Percentiles rank a stretch among this genome's conserved stretches.
Evolutionary conservation across 2,888 invertebrate species (phyloP).

Genomic region (Mechanitis mazaeus): DNA sequence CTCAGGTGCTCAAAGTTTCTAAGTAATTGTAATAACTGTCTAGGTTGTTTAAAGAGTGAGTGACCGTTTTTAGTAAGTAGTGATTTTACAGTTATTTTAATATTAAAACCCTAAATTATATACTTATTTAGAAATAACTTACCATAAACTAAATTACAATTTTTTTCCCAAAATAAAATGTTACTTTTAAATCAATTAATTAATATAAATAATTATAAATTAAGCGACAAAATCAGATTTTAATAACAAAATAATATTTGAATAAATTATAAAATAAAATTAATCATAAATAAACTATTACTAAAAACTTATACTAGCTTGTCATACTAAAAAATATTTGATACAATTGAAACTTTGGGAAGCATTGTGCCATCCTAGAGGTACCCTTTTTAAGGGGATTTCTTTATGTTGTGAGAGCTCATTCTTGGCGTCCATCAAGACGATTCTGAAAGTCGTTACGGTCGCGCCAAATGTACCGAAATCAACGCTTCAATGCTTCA

Average conservation of each 20-base stretch:
- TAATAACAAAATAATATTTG: too few species aligned
- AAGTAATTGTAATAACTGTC: slow-evolving; percentile 9
- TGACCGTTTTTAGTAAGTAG: too few species aligned
- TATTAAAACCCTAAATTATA: not conserved
- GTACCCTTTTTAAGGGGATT: slow-evolving; percentile 77
- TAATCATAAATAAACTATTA: too few species aligned
- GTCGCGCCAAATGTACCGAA: slow-evolving; percentile 78
- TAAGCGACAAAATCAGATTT: too few species aligned
- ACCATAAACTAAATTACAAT: too few species aligned
- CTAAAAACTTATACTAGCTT: too few species aligned
- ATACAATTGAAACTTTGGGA: slow-evolving; percentile 32
- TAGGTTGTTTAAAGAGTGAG: not conserved
- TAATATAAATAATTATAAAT: too few species aligned
- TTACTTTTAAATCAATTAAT: too few species aligned
- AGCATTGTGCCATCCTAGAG: slow-evolving; percentile 56
- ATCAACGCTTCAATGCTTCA: slow-evolving; percentile 71
- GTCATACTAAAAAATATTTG: too few species aligned
- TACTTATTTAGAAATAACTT: too few species aligned
- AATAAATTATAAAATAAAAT: too few species aligned
- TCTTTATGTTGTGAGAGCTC: slow-evolving; percentile 78
- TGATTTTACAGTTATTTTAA: not conserved
- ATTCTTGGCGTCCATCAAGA: slow-evolving; percentile 81
- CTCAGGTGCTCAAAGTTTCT: slow-evolving; percentile 38
- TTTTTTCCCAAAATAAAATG: too few species aligned
- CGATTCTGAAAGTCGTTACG: slow-evolving; percentile 80